phyloP scores from a whole-genome alignment of 1,140 invertebrate genomes.

The Euborellia annulipes region DNA sequence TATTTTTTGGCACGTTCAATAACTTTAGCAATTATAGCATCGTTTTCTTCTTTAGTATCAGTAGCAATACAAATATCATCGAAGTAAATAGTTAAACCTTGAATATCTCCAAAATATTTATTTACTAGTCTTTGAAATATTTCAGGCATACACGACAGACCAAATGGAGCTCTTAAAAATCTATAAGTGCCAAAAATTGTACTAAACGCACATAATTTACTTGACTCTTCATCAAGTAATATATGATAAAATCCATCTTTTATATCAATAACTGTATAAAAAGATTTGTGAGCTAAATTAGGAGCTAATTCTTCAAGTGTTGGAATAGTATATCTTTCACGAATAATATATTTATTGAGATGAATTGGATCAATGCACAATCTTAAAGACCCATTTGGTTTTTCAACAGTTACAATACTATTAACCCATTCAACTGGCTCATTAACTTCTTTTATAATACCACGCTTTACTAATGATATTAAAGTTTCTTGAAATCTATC shows the following conservation, averaged over 20 bases:
- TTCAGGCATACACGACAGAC: constrained; percentile 8
- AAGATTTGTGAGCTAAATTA: constrained; percentile 22
- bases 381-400: constrained; percentile 7
- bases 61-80: constrained; percentile 26
- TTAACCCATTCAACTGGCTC: constrained; percentile 6
- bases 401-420: constrained; percentile 1
- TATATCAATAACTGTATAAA: constrained; percentile 31
- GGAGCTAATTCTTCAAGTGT: constrained; percentile 11
- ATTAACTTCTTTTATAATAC: constrained; percentile 7
- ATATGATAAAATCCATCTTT: constrained; percentile 30
- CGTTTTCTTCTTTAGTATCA: constrained; percentile 15
- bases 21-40: constrained; percentile 17
- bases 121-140: constrained; percentile 3
- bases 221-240: constrained; percentile 20
- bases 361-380: constrained; percentile 6
- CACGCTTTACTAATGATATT: constrained; percentile 14
- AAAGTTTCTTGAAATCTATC: constrained; percentile 22
- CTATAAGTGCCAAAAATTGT: constrained; percentile 1
- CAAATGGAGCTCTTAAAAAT: constrained; percentile 7
- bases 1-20: constrained; percentile 17
- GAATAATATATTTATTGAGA: constrained; percentile 4
- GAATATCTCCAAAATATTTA: constrained; percentile 13
- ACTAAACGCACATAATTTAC: constrained; percentile 1
- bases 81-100: constrained; percentile 20
- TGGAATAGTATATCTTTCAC: constrained; percentile 5